Conservation (phyloP, 2,888 invertebrate genomes). For the Andricus quercusramuli region DNA sequence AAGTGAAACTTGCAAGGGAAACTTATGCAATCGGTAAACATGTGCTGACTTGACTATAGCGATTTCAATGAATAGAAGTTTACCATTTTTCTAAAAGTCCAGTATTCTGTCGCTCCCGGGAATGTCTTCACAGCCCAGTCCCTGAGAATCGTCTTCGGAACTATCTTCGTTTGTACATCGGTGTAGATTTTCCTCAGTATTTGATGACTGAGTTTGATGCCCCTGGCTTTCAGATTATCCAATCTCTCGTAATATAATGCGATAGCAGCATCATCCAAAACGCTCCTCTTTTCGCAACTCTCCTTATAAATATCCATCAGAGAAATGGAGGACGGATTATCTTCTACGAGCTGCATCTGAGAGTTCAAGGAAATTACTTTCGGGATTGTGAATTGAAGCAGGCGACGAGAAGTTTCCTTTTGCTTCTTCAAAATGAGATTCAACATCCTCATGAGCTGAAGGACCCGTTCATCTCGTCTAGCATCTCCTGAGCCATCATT, state of each 20-base stretch:
- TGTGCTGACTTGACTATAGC: too few species aligned
- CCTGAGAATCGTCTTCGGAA: constrained; percentile 91
- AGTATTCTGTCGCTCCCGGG: constrained; percentile 95
- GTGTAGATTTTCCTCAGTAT: constrained; percentile 93
- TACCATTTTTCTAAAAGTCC: constrained; percentile 98
- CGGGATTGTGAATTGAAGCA: constrained; percentile 96
- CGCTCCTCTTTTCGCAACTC: constrained; percentile 85
- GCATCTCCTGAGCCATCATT: constrained; percentile 96
- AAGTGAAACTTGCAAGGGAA: too few species aligned
- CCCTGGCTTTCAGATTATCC: constrained; percentile 93
- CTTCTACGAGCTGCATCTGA: constrained; percentile 91
- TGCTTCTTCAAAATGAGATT: constrained; percentile 97
- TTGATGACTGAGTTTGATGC: constrained; percentile 88
- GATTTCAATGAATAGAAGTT: constrained; percentile 40
- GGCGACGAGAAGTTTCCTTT: constrained; percentile 95
- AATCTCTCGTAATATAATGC: constrained; percentile 95
- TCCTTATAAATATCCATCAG: constrained; percentile 95
- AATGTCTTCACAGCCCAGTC: constrained; percentile 96
- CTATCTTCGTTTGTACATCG: constrained; percentile 94
- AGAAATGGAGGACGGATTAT: constrained; percentile 95
- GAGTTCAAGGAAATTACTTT: constrained; percentile 93
- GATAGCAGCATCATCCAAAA: constrained; percentile 95
- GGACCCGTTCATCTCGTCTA: constrained; percentile 93
- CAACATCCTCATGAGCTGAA: constrained; percentile 95
- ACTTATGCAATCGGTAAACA: too few species aligned